Base-by-base conservation (phyloP, 2,888 invertebrate genomes). In the Philaethria dido region DNA sequence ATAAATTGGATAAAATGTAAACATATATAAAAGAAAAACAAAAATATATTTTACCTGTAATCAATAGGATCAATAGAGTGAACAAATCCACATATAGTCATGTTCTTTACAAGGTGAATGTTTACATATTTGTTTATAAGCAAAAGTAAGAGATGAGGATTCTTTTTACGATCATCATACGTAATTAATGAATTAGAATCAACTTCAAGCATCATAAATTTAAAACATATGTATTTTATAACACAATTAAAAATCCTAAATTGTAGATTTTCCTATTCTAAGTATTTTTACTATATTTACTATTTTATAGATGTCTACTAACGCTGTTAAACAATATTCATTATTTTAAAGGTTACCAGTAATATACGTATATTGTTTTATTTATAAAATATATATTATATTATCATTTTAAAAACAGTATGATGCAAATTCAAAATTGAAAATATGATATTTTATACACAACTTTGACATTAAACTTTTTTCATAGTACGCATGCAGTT, bases 41-140 rank as follows among this genome's bases (percentile, higher is more conserved):
- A n/a, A 18, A 0, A 33, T 14, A 29, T 22, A 11, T 22, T 62
- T 78, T 82, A 90, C 90, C 89, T 89, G 66, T 80, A 70, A 25
- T 86, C 79, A n/a, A 86, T 67, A 44, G 90, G 89, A 73, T 91
- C 90, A 62, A 89, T 80, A 0, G 89, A 86, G 72, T 88, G 84
- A 16, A 90, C 70, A 77, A 84, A 88, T 18, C 91, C 91, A 64
- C 66, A 70, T 70, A 80, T 82, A 2, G 72, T 72, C 25, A 70
- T 71, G 62, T 83, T 81, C 72, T 84, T 86, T 22, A 84, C 80
- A 13, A 85, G 71, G 42, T 82, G 68, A 50, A 91, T 76, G 72
- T 77, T 80, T 13, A 88, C 85, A 75, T 82, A 85, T 78, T 87
- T 86, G 73, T 87, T 79, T 20, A 90, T 60, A 44, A 83, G 72